Base-by-base conservation (phyloP, 2,888 invertebrate species). In the Brenthis hecate region DNA sequence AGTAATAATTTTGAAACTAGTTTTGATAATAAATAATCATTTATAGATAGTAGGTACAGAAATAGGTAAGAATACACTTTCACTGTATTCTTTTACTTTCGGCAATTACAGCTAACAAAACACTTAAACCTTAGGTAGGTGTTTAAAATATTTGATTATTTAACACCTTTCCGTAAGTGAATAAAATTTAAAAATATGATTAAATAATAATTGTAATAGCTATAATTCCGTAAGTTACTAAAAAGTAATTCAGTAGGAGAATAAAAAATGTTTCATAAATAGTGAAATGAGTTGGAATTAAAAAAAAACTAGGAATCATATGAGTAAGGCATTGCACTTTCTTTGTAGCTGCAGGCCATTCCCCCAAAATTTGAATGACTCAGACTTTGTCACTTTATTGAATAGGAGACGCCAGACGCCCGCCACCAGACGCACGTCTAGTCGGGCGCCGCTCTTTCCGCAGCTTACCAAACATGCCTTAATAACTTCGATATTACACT, bases 371-470 rank as follows among this genome's bases (percentile, higher is more conserved):
- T n/a, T n/a, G 6, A 36, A 14, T 56, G 56, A 56, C 56, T 56
- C 56, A 56, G 19, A 19, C 19, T 13, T 19, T 54, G 11, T 54
- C 8, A 19, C 19, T 13, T 74, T 72, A 70, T 19, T 67, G 64
- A 28, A 60, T 51, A 56, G 61, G 65, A 66, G 73, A 69, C 68
- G 72, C 73, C 76, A 73, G 75, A 75, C 76, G 72, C 64, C 71
- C 66, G 70, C 43, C 74, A 50, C 72, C 66, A 74, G 74, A 75
- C 74, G 73, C 60, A 69, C 62, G 77, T 71, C 75, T 73, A 43
- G 36, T 11, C 36, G 36, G 76, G 76, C 76, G 77, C 77, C 76
- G 54, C 53, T 66, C 61, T 53, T 66, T 56, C 48, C 56, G 43
- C 56, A 58, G 60, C 60, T 67, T 63, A 16, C 54, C 51, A 56